Conservation (phyloP, 2,113 vertebrate genomes). For the Osmerus mordax region DNA sequence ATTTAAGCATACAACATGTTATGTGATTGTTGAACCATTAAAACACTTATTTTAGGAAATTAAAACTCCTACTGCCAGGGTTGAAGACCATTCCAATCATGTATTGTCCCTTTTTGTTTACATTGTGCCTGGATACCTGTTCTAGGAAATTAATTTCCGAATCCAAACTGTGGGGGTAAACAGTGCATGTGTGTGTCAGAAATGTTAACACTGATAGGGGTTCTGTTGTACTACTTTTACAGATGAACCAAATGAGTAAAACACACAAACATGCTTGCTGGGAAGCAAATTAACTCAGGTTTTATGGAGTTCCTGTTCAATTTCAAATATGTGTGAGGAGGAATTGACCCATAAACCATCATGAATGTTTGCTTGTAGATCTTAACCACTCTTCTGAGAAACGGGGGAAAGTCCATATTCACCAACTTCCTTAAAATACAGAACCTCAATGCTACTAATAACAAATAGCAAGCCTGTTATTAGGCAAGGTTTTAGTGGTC, state of each 20-base stretch:
- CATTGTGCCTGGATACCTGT: slow-evolving; percentile 3
- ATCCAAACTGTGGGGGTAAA: slow-evolving; percentile 30
- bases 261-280: slow-evolving; percentile 14
- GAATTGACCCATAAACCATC: slow-evolving; percentile 26
- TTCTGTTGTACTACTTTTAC: slow-evolving; percentile 1
- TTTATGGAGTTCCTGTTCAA: slow-evolving; percentile 26
- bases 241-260: slow-evolving; percentile 7
- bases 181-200: slow-evolving; percentile 16
- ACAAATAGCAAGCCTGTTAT: background rate
- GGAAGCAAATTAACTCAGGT: slow-evolving; percentile 15
- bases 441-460: slow-evolving; percentile 7
- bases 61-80: background rate
- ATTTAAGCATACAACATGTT: background rate
- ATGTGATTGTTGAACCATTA: too few relatives aligned
- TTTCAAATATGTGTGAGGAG: slow-evolving; percentile 4
- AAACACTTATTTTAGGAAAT: slow-evolving; percentile 1
- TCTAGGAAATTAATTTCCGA: slow-evolving; percentile 33
- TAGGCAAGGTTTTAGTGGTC: background rate
- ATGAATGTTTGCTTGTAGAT: slow-evolving; percentile 3
- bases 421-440: slow-evolving; percentile 2
- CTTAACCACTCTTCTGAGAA: background rate
- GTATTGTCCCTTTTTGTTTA: background rate
- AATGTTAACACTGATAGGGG: slow-evolving; percentile 3
- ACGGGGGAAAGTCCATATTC: background rate
- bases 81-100: background rate